These are phyloP conservation scores for Pelobates fuscus DNA, from an alignment of 2,113 vertebrate species.

Conservation along the genomic window DNA sequence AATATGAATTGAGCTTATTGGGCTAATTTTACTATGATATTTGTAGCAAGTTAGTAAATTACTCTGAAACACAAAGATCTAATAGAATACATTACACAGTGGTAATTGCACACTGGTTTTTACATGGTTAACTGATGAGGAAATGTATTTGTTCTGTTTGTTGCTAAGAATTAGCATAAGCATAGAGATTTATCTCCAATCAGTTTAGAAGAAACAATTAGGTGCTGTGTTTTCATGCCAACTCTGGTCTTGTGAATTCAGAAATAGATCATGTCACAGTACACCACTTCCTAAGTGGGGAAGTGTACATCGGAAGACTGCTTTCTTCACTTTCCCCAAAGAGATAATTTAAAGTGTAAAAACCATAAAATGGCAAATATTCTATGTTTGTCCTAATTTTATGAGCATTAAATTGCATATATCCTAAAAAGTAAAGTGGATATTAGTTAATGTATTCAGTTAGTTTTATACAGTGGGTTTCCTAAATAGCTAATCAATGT, in stretches of 20 bases:
- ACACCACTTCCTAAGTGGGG: conserved; percentile 5
- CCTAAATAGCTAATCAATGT: too few relatives aligned
- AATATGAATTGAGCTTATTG: too few relatives aligned
- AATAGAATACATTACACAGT: too few relatives aligned
- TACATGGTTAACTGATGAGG: conserved; percentile 5
- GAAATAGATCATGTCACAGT: conserved; percentile 8
- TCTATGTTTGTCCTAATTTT: too few relatives aligned
- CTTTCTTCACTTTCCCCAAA: conserved; percentile 11
- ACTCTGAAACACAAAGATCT: too few relatives aligned
- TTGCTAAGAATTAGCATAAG: conserved; percentile 21
- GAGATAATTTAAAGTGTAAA: background rate
- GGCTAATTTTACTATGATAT: too few relatives aligned
- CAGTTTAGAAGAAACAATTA: conserved; percentile 13
- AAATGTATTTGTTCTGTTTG: conserved; percentile 15
- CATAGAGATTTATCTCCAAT: background rate
- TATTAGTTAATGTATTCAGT: too few relatives aligned
- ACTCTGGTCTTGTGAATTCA: conserved; percentile 14
- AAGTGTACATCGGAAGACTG: background rate
- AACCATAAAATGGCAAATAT: background rate
- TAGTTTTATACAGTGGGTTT: too few relatives aligned
- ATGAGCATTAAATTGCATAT: too few relatives aligned
- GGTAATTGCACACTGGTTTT: background rate
- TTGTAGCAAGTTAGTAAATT: too few relatives aligned
- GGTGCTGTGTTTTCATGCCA: conserved; percentile 31
- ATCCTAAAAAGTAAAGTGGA: too few relatives aligned